phyloP scores from a whole-genome alignment of 2,113 vertebrate species.

The Stomatorhinus ivindoensis region DNA sequence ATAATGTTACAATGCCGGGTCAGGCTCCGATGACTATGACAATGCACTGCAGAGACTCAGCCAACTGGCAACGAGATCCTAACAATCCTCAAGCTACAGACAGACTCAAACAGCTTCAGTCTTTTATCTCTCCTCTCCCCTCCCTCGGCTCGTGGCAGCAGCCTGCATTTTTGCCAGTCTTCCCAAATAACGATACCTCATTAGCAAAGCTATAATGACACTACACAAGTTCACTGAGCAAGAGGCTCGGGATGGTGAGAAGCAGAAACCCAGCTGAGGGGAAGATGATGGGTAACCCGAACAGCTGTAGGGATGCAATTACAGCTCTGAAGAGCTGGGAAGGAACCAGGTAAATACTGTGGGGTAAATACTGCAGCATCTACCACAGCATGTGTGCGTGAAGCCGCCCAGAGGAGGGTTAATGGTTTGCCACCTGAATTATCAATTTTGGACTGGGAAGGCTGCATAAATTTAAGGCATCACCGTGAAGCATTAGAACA shows the following conservation, averaged over 20 bases:
- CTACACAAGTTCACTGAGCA: not conserved
- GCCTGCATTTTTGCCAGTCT: not conserved
- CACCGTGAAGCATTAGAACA: not conserved
- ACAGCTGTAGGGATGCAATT: not conserved
- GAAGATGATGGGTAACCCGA: not conserved
- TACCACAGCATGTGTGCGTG: not conserved
- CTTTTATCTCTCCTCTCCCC: not conserved
- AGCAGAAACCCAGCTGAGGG: not conserved
- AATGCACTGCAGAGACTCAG: not conserved
- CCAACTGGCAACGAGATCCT: not conserved
- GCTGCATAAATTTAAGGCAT: not conserved
- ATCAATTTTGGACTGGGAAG: not conserved
- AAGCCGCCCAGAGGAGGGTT: not conserved
- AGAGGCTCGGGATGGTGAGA: not conserved
- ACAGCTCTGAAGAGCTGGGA: not conserved
- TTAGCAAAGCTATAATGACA: not conserved
- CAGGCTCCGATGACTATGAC: not conserved
- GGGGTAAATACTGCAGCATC: not conserved
- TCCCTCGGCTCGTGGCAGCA: not conserved
- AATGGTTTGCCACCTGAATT: not conserved
- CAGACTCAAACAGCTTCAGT: not conserved
- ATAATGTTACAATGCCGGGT: not conserved
- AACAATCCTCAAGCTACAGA: not conserved
- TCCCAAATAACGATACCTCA: not conserved
- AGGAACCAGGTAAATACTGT: not conserved